phyloP scores from a whole-genome alignment of 1,140 invertebrate genomes.

The Hyphantria cunea region DNA sequence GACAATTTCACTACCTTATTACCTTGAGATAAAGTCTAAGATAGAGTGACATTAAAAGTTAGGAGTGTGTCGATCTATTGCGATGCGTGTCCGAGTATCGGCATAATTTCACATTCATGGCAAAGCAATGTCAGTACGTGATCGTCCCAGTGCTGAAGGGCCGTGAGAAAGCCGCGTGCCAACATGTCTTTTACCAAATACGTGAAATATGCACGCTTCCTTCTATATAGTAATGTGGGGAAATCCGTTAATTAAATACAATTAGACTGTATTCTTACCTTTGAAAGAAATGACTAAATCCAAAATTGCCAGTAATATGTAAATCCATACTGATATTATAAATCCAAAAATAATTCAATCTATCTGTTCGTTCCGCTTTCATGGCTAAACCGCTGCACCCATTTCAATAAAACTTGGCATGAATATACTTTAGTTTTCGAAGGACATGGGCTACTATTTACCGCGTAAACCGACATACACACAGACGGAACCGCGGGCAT shows the following conservation, averaged over 20 bases:
- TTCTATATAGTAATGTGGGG: background rate
- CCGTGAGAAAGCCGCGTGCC: conserved; percentile 58
- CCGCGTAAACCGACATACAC: no score
- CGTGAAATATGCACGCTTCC: conserved; percentile 27
- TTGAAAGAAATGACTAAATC: no score
- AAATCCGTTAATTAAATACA: background rate
- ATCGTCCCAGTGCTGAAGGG: conserved; percentile 42
- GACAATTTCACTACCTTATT: conserved; percentile 2
- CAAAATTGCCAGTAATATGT: no score
- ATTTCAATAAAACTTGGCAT: no score
- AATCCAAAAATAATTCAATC: no score
- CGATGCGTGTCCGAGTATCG: conserved; percentile 32
- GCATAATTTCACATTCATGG: conserved; percentile 57
- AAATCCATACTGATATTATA: no score
- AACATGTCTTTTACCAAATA: conserved; percentile 36
- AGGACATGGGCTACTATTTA: no score
- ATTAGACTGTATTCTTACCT: no score
- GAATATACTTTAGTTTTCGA: no score
- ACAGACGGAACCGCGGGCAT: no score
- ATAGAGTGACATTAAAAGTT: conserved; percentile 3
- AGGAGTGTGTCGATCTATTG: conserved; percentile 7
- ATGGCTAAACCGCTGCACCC: no score
- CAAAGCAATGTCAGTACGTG: conserved; percentile 39
- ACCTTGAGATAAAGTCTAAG: conserved; percentile 14
- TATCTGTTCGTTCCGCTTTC: no score